Conservation (phyloP, 2,797 vertebrate species). For the Scarus forsteni region DNA sequence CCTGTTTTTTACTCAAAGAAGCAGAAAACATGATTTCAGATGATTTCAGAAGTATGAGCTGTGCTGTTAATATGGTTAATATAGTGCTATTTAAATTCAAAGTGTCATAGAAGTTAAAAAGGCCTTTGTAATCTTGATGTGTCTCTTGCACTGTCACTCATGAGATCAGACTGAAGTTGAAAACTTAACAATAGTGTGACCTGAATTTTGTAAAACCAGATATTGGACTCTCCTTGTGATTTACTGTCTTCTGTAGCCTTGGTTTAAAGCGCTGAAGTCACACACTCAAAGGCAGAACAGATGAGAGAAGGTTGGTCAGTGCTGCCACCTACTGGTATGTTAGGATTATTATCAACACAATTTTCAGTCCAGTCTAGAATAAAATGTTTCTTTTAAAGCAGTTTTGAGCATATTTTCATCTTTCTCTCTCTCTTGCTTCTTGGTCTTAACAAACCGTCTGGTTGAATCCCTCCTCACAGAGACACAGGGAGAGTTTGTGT, state of each 20-base stretch:
- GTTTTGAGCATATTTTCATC: neutral
- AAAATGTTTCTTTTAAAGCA: neutral
- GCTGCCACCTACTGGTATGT: constrained; percentile 71
- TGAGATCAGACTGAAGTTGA: too few species aligned
- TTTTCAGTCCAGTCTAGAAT: neutral
- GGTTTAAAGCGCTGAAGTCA: neutral
- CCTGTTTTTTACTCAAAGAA: too few species aligned
- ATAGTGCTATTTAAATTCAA: too few species aligned
- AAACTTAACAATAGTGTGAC: too few species aligned
- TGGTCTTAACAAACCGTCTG: neutral
- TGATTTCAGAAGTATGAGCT: too few species aligned
- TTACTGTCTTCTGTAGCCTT: neutral
- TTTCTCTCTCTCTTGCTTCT: neutral
- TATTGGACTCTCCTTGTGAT: constrained; percentile 21
- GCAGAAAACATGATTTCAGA: too few species aligned
- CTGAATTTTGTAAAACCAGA: constrained; percentile 8
- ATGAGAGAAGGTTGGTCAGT: constrained; percentile 11
- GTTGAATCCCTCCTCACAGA: constrained; percentile 21
- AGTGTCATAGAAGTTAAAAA: too few species aligned
- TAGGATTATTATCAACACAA: neutral
- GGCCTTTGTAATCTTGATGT: too few species aligned
- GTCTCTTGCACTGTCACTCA: too few species aligned
- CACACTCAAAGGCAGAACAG: constrained; percentile 6
- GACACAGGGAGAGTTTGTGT: constrained; percentile 7
- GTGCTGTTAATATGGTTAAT: too few species aligned